Evolutionary conservation across 2,797 vertebrate species (phyloP).

Genomic region (Bovichtus diacanthus): DNA sequence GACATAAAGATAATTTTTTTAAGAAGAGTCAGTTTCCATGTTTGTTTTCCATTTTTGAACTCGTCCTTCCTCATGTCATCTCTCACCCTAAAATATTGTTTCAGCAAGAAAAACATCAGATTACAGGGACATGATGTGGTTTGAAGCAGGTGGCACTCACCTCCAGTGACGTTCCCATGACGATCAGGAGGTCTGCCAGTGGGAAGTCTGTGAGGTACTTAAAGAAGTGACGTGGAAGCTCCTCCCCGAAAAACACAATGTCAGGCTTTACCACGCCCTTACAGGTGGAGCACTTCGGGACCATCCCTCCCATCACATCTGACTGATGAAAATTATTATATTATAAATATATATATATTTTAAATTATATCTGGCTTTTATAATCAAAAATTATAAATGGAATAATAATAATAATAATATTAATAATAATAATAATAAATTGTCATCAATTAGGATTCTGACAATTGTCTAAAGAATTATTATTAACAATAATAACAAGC

Average conservation of each 20-base stretch:
- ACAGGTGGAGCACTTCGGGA: conserved; percentile 90
- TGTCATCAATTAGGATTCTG: neutral
- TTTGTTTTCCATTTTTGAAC: neutral
- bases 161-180: conserved; percentile 97
- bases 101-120: neutral
- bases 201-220: conserved; percentile 92
- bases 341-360: neutral
- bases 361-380: neutral
- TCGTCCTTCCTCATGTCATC: neutral
- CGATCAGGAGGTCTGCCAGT: conserved; percentile 91
- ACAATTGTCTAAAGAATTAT: neutral
- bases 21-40: neutral
- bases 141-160: conserved; percentile 74
- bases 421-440: too few species aligned
- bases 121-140: neutral
- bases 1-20: too few species aligned
- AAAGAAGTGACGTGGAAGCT: conserved; percentile 90
- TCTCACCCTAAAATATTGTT: neutral
- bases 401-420: neutral
- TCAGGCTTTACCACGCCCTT: conserved; percentile 92
- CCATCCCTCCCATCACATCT: conserved; percentile 87
- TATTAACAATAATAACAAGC: neutral
- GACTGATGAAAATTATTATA: conserved; percentile 78
- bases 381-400: neutral
- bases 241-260: conserved; percentile 96